Evolutionary conservation across 2,797 vertebrate genomes (phyloP).

Genomic region (Trichosurus vulpecula): DNA sequence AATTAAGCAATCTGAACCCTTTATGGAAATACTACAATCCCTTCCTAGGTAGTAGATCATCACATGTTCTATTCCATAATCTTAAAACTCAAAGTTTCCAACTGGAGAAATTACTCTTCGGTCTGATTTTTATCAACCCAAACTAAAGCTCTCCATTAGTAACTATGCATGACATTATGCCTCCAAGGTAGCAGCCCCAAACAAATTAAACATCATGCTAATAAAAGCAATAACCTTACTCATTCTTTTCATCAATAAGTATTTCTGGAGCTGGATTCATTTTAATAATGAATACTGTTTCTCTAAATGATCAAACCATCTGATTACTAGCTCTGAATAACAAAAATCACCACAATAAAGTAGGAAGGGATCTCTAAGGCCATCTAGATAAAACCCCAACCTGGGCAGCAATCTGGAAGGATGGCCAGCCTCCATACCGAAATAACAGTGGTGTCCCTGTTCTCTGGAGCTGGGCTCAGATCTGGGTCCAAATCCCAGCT

Average conservation of each 20-base stretch:
- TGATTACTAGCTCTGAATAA: background rate
- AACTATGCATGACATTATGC: background rate
- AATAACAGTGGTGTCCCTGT: background rate
- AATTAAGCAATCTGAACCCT: background rate
- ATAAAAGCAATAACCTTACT: background rate
- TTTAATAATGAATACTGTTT: background rate
- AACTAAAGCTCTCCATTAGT: background rate
- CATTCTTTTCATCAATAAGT: background rate
- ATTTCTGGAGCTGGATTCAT: background rate
- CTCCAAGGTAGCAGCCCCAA: background rate
- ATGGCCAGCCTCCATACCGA: background rate
- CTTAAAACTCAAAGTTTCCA: background rate
- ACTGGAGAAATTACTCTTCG: background rate
- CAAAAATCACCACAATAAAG: background rate
- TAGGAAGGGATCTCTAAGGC: background rate
- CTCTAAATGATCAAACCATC: background rate
- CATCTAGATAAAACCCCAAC: background rate
- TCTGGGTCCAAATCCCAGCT: background rate
- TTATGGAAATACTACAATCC: background rate
- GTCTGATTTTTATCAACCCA: background rate
- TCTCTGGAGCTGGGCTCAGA: background rate
- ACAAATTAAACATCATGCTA: background rate
- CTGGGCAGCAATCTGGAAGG: background rate
- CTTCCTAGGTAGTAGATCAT: background rate
- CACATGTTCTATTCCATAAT: background rate